Evolutionary conservation across 35 echinoderm and acorn worm species (phyloP), one percentile per base, ranked within the genome.

Genomic region (Eucidaris tribuloides): DNA sequence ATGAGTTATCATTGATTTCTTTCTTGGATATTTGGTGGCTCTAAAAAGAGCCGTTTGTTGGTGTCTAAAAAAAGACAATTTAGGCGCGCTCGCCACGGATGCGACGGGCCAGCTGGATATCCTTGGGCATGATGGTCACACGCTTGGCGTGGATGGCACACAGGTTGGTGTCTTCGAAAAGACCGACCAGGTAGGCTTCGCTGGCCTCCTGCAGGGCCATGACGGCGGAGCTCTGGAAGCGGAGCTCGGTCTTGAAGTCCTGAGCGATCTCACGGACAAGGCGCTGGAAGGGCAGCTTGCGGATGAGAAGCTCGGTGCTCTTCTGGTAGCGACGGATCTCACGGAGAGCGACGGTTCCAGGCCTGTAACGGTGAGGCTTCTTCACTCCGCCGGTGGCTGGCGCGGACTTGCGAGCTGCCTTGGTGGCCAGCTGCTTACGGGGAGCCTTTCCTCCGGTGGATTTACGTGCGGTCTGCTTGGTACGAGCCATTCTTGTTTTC

Each of bases 241-340:
- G 91, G 49, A 94, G 91, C 86, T 94, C 91, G 79, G 91, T 94
- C 91, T 94, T 94, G 86, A 94, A 94, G 81, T 94, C 91, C 81
- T 94, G 86, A 45, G 91, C 91, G 60, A 94, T 94, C 74, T 94
- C 91, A 79, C 86, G 79, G 71, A 94, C 86, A 4, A 94, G 86
- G 61, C 91, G 91, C 86, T 94, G 91, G 91, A 94, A 94, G 66
- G 86, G 91, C 15, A 94, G 80, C 76, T 94, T 94, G 58, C 91
- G 91, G 91, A 94, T 94, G 43, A 94, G 91, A 2, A 94, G 86
- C 86, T 94, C 91, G 42, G 91, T 94, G 91, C 91, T 94, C 91
- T 94, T 94, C 91, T 94, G 91, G 91, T 94, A 94, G 62, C 91
- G 91, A 80, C 91, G 80, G 91, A 94, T 94, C 86, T 94, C 91